Evolutionary conservation across 2,888 invertebrate species (phyloP).

Genomic region (Artemia sp.): DNA sequence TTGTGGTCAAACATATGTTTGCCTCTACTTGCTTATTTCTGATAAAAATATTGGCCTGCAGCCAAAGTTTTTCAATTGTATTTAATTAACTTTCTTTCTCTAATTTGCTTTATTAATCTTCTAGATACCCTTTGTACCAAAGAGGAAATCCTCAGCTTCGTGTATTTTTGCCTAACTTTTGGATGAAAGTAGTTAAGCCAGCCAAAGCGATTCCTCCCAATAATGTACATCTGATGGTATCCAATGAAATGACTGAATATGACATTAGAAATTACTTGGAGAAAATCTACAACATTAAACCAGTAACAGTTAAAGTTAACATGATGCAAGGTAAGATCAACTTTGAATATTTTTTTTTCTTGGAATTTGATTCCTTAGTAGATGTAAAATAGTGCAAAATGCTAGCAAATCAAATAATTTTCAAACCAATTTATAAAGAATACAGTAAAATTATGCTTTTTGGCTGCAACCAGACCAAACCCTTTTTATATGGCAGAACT

Average conservation of each 20-base stretch:
- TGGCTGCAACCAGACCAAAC: too few relatives aligned
- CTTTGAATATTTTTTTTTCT: slow-evolving; percentile 7
- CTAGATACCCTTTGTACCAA: slow-evolving; percentile 75
- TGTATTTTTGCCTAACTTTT: slow-evolving; percentile 86
- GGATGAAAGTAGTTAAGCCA: slow-evolving; percentile 77
- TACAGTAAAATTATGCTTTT: slow-evolving; percentile 16
- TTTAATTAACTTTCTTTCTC: too few relatives aligned
- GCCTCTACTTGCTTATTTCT: too few relatives aligned
- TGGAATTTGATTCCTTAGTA: neutral
- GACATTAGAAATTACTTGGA: slow-evolving; percentile 86
- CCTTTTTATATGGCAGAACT: too few relatives aligned
- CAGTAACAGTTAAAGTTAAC: slow-evolving; percentile 55
- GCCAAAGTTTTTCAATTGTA: too few relatives aligned
- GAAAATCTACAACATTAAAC: slow-evolving; percentile 78
- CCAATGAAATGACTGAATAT: slow-evolving; percentile 76
- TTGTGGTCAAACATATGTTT: too few relatives aligned
- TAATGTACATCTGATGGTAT: slow-evolving; percentile 69
- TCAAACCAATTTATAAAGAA: too few relatives aligned
- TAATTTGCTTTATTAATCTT: slow-evolving; percentile 25
- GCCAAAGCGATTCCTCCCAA: slow-evolving; percentile 49
- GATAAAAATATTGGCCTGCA: too few relatives aligned
- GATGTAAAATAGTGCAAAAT: neutral
- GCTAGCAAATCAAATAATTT: too few relatives aligned
- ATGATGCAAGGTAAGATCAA: slow-evolving; percentile 46
- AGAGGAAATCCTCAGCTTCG: slow-evolving; percentile 84